Evolutionary conservation across 2,888 invertebrate species (phyloP).

Genomic region (Schrankia costaestrigalis): DNA sequence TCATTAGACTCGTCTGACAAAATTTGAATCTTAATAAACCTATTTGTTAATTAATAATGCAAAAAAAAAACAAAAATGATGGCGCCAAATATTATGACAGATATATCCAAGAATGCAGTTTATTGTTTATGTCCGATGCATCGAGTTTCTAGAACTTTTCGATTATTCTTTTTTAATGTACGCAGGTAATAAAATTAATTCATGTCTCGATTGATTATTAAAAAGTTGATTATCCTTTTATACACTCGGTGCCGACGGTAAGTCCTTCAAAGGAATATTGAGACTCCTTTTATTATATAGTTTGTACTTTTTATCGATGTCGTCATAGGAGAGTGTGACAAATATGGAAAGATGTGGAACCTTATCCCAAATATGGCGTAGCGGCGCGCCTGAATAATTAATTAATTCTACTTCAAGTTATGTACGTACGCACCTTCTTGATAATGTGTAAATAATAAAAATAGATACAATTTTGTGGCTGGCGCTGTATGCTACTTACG

Average conservation of each 20-base stretch:
- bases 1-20: slow-evolving; percentile 12
- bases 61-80: slow-evolving; percentile 28
- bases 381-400: slow-evolving; percentile 42
- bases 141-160: not conserved
- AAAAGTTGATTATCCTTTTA: slow-evolving; percentile 19
- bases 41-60: slow-evolving; percentile 20
- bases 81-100: slow-evolving; percentile 34
- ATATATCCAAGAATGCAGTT: slow-evolving; percentile 30
- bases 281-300: slow-evolving; percentile 19
- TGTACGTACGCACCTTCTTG: not conserved
- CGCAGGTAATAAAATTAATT: slow-evolving; percentile 10
- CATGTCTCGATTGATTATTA: no score
- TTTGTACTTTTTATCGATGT: slow-evolving; percentile 14
- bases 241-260: slow-evolving; percentile 9
- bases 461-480: not conserved
- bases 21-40: slow-evolving; percentile 24
- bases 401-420: slow-evolving; percentile 29
- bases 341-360: slow-evolving; percentile 24
- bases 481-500: no score
- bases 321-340: slow-evolving; percentile 32
- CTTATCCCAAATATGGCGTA: slow-evolving; percentile 41
- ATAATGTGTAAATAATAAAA: slow-evolving; percentile 4
- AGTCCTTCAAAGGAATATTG: slow-evolving; percentile 13
- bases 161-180: slow-evolving; percentile 18
- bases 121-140: slow-evolving; percentile 9